Percentiles rank a stretch among this genome's conserved stretches.
phyloP scores from a whole-genome alignment of 1,140 invertebrate species.

The Tyrophagus putrescentiae region DNA sequence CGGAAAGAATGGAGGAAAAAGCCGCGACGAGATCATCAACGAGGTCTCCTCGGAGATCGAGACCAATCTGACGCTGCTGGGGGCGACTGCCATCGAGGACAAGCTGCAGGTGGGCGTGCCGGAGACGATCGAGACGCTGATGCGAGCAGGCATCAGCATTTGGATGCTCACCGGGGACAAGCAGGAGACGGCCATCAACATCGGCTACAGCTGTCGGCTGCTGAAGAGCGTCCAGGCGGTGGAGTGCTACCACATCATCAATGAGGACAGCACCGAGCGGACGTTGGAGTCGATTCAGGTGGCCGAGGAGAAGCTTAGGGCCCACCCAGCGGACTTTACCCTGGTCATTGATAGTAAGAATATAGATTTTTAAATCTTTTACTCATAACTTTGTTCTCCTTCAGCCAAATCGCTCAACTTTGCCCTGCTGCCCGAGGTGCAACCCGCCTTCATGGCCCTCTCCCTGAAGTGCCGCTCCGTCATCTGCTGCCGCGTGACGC shows the following conservation, averaged over 20 bases:
- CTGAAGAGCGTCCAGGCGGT: conserved; percentile 46
- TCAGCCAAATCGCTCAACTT: conserved; percentile 86
- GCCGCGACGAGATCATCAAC: neutral
- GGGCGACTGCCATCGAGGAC: conserved; percentile 91
- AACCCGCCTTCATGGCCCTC: conserved; percentile 80
- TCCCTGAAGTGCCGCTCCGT: conserved; percentile 84
- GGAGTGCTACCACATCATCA: conserved; percentile 78
- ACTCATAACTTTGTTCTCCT: neutral
- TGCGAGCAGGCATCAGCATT: conserved; percentile 72
- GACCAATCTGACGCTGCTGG: conserved; percentile 57
- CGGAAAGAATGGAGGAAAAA: conserved; percentile 1
- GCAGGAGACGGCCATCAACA: conserved; percentile 98
- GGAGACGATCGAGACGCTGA: conserved; percentile 73
- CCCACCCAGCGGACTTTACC: neutral
- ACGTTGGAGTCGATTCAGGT: conserved; percentile 16
- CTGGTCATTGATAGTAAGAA: conserved; percentile 24
- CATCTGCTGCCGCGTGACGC: conserved; percentile 92
- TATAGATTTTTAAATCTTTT: conserved; percentile 12
- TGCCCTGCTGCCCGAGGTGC: conserved; percentile 75
- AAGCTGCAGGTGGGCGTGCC: conserved; percentile 83
- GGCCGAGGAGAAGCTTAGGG: neutral
- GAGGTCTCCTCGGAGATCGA: conserved; percentile 22
- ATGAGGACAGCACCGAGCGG: conserved; percentile 75
- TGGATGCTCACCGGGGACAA: conserved; percentile 99
- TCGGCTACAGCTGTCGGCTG: conserved; percentile 80